phyloP scores from a whole-genome alignment of 53 echinoderm and acorn worm genomes.

The Patiria pectinifera region DNA sequence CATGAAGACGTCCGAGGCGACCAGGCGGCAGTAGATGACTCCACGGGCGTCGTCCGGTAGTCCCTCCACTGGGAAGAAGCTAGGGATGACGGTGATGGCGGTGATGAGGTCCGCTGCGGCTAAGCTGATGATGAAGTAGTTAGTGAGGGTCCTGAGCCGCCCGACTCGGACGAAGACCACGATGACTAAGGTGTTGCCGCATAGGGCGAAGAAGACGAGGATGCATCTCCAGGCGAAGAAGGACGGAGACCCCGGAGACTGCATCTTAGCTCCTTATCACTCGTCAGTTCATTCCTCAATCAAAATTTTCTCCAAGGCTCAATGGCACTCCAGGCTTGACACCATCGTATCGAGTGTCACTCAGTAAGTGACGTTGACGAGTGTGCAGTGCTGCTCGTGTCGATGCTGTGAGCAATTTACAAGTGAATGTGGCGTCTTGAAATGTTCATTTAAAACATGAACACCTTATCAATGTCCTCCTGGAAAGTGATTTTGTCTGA shows the following conservation, averaged over 20 bases:
- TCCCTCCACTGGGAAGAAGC: conserved; percentile 43
- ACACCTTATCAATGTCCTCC: no score
- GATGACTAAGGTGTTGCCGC: conserved; percentile 74
- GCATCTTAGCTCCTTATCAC: conserved; percentile 23
- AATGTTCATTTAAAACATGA: no score
- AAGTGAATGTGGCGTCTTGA: no score
- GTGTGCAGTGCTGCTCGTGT: no score
- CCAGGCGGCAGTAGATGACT: conserved; percentile 82
- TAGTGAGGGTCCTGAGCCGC: conserved; percentile 68
- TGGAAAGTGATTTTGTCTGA: no score
- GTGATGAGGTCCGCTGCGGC: conserved; percentile 70
- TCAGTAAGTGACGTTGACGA: background rate
- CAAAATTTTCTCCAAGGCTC: background rate
- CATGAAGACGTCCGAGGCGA: conserved; percentile 79
- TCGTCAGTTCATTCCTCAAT: background rate
- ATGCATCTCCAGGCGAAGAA: conserved; percentile 55
- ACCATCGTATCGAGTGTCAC: background rate
- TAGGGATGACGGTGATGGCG: conserved; percentile 59
- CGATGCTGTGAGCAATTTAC: no score
- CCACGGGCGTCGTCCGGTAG: conserved; percentile 60
- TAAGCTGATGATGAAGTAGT: conserved; percentile 75
- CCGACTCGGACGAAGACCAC: conserved; percentile 61
- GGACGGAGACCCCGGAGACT: background rate
- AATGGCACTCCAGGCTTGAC: background rate
- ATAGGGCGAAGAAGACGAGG: conserved; percentile 65